These are phyloP conservation scores for Ranitomeya imitator DNA, from an alignment of 2,113 vertebrate species.

Conservation along the genomic window DNA sequence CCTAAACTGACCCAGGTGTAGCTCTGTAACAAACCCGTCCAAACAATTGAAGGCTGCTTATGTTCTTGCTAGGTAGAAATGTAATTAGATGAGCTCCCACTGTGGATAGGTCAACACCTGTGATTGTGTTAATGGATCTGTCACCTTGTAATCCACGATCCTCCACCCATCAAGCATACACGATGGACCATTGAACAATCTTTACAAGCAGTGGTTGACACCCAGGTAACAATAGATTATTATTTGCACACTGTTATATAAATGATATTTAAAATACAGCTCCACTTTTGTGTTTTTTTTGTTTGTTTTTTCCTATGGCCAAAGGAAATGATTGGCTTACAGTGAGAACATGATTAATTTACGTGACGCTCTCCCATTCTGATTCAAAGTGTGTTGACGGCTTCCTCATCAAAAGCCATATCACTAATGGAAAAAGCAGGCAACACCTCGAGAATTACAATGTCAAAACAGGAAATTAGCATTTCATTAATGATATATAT, in stretches of 20 bases:
- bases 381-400: constrained; percentile 24
- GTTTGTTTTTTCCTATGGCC: neutral
- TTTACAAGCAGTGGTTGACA: neutral
- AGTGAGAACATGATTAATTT: constrained; percentile 4
- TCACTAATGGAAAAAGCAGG: constrained; percentile 17
- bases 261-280: neutral
- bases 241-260: neutral
- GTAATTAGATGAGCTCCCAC: constrained; percentile 12
- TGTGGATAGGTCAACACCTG: constrained; percentile 1
- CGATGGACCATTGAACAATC: neutral
- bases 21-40: neutral
- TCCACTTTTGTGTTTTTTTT: neutral
- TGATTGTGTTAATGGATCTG: neutral
- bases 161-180: neutral
- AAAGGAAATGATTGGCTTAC: neutral
- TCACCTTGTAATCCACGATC: neutral
- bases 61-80: neutral
- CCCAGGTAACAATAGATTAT: neutral
- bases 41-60: constrained; percentile 1
- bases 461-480: constrained; percentile 32
- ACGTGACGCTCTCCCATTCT: constrained; percentile 11
- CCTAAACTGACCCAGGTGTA: constrained; percentile 46
- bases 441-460: neutral
- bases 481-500: neutral
- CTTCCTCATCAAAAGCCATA: constrained; percentile 13